A percentile compares a stretch with the other conserved stretches of the same genome.
phyloP scores from a whole-genome alignment of 2,797 vertebrate species.

The Mus spretus region DNA sequence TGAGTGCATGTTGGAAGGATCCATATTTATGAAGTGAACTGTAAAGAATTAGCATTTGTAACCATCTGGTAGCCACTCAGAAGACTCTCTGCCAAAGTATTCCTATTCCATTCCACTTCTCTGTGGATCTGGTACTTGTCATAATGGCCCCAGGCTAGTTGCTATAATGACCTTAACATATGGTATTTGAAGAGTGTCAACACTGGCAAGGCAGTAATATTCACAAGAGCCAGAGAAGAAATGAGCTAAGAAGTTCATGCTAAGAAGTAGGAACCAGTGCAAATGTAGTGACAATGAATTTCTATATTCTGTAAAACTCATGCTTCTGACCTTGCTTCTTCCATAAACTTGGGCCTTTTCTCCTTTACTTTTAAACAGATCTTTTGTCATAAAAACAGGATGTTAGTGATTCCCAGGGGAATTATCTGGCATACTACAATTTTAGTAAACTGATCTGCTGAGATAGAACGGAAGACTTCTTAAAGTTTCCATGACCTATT shows the following conservation, averaged over 20 bases:
- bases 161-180: slow-evolving; percentile 56
- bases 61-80: slow-evolving; percentile 18
- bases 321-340: not conserved
- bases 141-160: slow-evolving; percentile 59
- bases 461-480: not conserved
- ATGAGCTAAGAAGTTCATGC: not conserved
- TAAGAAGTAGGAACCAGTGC: slow-evolving; percentile 13
- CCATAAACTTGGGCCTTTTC: not conserved
- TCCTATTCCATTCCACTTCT: slow-evolving; percentile 53
- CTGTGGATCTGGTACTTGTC: slow-evolving; percentile 52
- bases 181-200: slow-evolving; percentile 50
- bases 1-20: not conserved
- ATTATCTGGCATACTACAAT: not conserved
- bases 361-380: not conserved
- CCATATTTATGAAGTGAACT: slow-evolving; percentile 17
- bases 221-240: slow-evolving; percentile 13
- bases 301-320: slow-evolving; percentile 5
- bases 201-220: slow-evolving; percentile 6
- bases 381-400: slow-evolving; percentile 9
- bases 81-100: slow-evolving; percentile 6
- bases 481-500: not conserved
- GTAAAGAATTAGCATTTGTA: slow-evolving; percentile 57
- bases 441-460: not conserved
- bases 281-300: not conserved
- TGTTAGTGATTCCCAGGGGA: not conserved